phyloP scores from a whole-genome alignment of 1,140 invertebrate genomes.

The Camponotus floridanus region DNA sequence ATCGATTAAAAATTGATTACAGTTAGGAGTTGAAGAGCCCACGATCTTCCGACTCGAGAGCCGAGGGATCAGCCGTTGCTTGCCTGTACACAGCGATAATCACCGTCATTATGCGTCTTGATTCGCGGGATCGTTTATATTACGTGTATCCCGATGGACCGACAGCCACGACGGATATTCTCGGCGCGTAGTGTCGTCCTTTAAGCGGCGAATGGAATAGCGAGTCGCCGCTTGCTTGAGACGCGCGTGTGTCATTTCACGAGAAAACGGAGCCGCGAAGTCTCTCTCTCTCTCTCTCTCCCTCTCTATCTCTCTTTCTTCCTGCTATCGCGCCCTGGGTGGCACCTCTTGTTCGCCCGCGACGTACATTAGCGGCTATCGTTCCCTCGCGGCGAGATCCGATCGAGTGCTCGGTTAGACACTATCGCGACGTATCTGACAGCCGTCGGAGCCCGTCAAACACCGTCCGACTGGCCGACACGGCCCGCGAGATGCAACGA shows the following conservation, averaged over 20 bases:
- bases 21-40: background rate
- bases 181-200: constrained; percentile 42
- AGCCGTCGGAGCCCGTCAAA: constrained; percentile 68
- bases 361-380: constrained; percentile 77
- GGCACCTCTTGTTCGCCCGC: constrained; percentile 72
- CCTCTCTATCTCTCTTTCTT: constrained; percentile 19
- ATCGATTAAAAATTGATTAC: constrained; percentile 9
- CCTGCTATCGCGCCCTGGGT: constrained; percentile 72
- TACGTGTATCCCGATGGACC: constrained; percentile 64
- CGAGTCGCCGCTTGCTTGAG: constrained; percentile 20
- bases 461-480: constrained; percentile 55
- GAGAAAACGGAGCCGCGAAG: constrained; percentile 47
- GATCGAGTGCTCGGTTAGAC: constrained; percentile 62
- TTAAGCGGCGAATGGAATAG: constrained; percentile 65
- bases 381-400: constrained; percentile 64
- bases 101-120: constrained; percentile 64
- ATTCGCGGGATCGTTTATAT: constrained; percentile 66
- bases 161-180: constrained; percentile 71
- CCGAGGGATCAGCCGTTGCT: constrained; percentile 4
- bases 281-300: background rate
- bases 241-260: constrained; percentile 6
- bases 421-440: constrained; percentile 76
- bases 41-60: background rate
- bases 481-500: constrained; percentile 3
- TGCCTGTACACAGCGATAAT: constrained; percentile 43